Evolutionary conservation across 2,888 invertebrate genomes (phyloP).

Genomic region (Portevinia maculata): DNA sequence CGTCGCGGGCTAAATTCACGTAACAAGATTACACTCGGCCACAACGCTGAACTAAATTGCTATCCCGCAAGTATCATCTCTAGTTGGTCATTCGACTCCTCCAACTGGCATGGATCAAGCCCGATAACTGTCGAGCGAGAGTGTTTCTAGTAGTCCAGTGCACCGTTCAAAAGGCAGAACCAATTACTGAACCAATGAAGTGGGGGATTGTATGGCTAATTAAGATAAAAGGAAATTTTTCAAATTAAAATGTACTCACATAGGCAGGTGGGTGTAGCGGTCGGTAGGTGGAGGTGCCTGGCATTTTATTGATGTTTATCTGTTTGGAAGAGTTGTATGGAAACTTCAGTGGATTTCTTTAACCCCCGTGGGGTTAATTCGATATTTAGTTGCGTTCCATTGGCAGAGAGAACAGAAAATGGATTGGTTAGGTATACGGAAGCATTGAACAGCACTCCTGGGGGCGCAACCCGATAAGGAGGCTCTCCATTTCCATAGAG

Average conservation of each 20-base stretch:
- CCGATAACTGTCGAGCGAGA: background rate
- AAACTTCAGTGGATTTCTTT: background rate
- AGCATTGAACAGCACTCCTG: background rate
- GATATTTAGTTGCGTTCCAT: slow-evolving; percentile 28
- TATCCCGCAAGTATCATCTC: slow-evolving; percentile 10
- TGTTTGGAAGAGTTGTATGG: slow-evolving; percentile 8
- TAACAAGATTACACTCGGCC: slow-evolving; percentile 19
- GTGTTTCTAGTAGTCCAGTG: slow-evolving; percentile 8
- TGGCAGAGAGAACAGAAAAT: slow-evolving; percentile 2
- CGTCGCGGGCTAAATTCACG: slow-evolving; percentile 13
- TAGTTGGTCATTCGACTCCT: slow-evolving; percentile 16
- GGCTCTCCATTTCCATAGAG: slow-evolving; percentile 6
- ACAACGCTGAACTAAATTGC: background rate
- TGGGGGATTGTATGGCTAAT: slow-evolving; percentile 38
- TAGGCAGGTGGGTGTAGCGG: background rate
- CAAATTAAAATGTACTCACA: slow-evolving; percentile 41
- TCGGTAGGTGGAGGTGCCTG: background rate
- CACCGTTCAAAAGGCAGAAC: background rate
- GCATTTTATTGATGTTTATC: slow-evolving; percentile 24
- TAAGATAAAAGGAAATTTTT: slow-evolving; percentile 55
- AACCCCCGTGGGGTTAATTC: slow-evolving; percentile 12
- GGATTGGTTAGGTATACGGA: slow-evolving; percentile 12
- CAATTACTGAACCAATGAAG: slow-evolving; percentile 37
- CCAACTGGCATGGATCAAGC: slow-evolving; percentile 27
- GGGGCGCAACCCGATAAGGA: background rate